Evolutionary conservation across 2,797 vertebrate species (phyloP).

Genomic region (Acanthurus leucopareius): DNA sequence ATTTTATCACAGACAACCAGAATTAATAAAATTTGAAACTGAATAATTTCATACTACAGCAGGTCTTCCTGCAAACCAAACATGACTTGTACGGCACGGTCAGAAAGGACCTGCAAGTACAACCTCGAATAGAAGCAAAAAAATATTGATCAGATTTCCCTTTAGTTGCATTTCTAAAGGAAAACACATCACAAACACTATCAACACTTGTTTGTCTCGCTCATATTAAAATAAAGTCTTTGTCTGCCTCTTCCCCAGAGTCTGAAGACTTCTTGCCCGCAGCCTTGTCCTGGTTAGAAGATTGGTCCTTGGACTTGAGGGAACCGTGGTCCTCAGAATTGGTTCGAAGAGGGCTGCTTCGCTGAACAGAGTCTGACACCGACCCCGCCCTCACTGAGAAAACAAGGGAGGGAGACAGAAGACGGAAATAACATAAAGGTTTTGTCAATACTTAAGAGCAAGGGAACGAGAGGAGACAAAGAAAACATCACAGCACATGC

Average conservation of each 20-base stretch:
- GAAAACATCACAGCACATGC: no score
- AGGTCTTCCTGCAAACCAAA: constrained; percentile 45
- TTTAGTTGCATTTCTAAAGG: constrained; percentile 32
- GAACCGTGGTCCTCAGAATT: constrained; percentile 85
- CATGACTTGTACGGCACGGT: constrained; percentile 31
- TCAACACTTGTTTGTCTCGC: constrained; percentile 3
- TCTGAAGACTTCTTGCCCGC: constrained; percentile 91
- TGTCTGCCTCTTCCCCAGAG: constrained; percentile 92
- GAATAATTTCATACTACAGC: constrained; percentile 47
- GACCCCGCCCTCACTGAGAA: constrained; percentile 64
- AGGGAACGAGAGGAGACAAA: not conserved
- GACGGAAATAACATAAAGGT: not conserved
- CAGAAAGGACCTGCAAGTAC: constrained; percentile 37
- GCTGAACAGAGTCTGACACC: constrained; percentile 80
- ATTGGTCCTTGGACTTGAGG: constrained; percentile 82
- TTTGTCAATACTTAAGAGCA: constrained; percentile 1
- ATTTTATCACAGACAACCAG: constrained; percentile 24
- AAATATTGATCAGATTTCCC: constrained; percentile 19
- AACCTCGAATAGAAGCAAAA: constrained; percentile 48
- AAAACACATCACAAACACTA: constrained; percentile 25
- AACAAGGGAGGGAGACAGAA: constrained; percentile 14
- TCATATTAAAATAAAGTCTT: constrained; percentile 96
- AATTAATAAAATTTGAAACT: constrained; percentile 34
- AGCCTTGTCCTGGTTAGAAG: constrained; percentile 82
- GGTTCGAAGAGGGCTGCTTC: constrained; percentile 83